Evolutionary conservation across 2,888 invertebrate species (phyloP), one percentile per base, ranked within the genome.

Genomic region (Ariolimax columbianus): DNA sequence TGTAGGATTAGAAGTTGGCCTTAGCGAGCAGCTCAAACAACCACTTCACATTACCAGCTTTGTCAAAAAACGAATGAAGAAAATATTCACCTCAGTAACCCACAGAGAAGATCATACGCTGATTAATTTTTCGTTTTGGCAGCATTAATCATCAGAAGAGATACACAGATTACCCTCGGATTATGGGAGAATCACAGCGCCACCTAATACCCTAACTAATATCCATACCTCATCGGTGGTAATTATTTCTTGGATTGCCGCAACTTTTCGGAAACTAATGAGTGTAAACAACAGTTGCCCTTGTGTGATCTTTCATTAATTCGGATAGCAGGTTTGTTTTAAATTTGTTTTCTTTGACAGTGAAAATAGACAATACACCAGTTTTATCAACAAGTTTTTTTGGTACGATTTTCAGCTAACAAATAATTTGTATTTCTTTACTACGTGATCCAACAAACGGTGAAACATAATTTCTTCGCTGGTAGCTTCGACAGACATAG

Each of bases 101-200:
- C 68, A 47, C 33, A 3, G 63, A 66, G 63, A 47, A 36, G 79
- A 79, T 79, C 40, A 40, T 79, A 47, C 23, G 66, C 63, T 79
- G 79, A 79, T 79, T 79, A 79, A 79, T 68, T 79, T 30, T 19
- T 30, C 68, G 30, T 63, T 79, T 79, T 66, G 79, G 17, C 43
- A 30, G 66, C 47, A 79, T 79, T 66, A 79, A 68, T 79, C 43
- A 79, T 59, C 36, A 79, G 38, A 68, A 70, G 11, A 36, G 59
- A 81, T 51, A 55, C 36, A 81, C 51, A 81, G 38, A 51, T 81
- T 72, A 72, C 33, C 43, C 30, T 33, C 0, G 51, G 72, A 68
- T 59, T 59, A 63, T 3, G 68, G 11, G n/a, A 9, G n/a, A 47
- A 78, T 38, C 63, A 40, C n/a, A 6, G 36, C 26, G 30, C 33